Base-by-base conservation (phyloP, 2,113 vertebrate genomes). In the Genyomyrus donnyi region DNA sequence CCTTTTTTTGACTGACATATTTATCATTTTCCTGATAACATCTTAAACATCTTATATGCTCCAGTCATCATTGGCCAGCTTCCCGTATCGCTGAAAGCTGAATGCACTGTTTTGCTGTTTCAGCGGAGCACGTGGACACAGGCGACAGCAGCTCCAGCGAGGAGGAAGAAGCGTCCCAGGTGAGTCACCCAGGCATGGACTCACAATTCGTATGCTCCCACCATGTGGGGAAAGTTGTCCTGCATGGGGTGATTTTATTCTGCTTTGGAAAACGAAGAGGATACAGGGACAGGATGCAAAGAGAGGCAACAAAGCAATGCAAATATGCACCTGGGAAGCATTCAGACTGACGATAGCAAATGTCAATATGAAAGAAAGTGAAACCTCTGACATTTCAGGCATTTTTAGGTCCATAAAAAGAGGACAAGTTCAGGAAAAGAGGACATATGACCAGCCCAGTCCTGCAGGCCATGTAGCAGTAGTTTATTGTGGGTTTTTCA, bases 91-190 rank as follows among this genome's bases (percentile, higher is more conserved):
- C 27, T 31, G 62, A 31, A 42, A n/a, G 83, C 39, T 85, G 21
- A 46, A 39, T 11, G 39, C 15, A 48, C 83, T 48, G 21, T 39
- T 3, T 66, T 88, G 17, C 48, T 85, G 66, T 89, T 89, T 62
- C 39, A 62, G 80, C 2, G n/a, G 31, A 1, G 13, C 21, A 24
- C 11, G 1, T 27, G 50, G 80, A 10, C 35, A 0, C 24, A 27
- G 24, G 42, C 1, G 83, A 66, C 53, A 50, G n/a, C 89, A 66
- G 80, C 53, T 85, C 89, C 50, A 85, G 80, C 39, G 89, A 89
- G 46, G 39, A 66, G 5, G 89, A 89, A 6, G 8, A 5, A 27
- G 10, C 62, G 0, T 89, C 89, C 42, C 89, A 89, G 89, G 89
- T 89, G 39, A 89, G 89, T 21, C 24, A 13, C 45, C 58, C 56